phyloP scores from a whole-genome alignment of 2,888 invertebrate genomes.

The Cylloceria caligata region DNA sequence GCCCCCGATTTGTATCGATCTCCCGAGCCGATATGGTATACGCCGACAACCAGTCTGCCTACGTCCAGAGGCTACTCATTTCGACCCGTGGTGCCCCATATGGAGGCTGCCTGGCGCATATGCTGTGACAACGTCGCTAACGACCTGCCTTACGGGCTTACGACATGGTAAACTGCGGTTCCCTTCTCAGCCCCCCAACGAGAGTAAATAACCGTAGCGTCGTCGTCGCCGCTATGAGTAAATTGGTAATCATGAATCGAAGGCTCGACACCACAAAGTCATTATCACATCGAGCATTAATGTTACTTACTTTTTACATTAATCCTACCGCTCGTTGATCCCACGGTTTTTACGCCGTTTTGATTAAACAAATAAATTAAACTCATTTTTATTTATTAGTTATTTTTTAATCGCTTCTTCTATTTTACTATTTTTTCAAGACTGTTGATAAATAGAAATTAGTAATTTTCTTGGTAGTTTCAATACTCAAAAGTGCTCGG shows the following conservation, averaged over 20 bases:
- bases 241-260: slow-evolving; percentile 78
- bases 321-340: neutral
- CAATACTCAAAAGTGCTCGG: neutral
- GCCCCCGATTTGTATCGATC: slow-evolving; percentile 77
- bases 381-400: neutral
- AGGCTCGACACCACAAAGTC: slow-evolving; percentile 41
- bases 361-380: neutral
- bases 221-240: slow-evolving; percentile 77
- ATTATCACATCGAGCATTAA: slow-evolving; percentile 14
- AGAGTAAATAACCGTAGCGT: slow-evolving; percentile 83
- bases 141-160: slow-evolving; percentile 82
- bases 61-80: slow-evolving; percentile 73
- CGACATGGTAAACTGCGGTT: slow-evolving; percentile 83
- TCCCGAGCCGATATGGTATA: slow-evolving; percentile 61
- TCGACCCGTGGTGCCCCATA: slow-evolving; percentile 82
- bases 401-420: neutral
- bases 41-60: slow-evolving; percentile 42
- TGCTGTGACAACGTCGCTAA: slow-evolving; percentile 84
- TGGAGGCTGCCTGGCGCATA: slow-evolving; percentile 84
- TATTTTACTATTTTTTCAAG: neutral
- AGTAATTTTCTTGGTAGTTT: neutral
- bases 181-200: slow-evolving; percentile 69
- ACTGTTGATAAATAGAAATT: neutral
- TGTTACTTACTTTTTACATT: slow-evolving; percentile 1
- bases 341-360: neutral